These are phyloP conservation scores for Prietella phreatophila DNA, from an alignment of 2,113 vertebrate species.

Conservation along the genomic window DNA sequence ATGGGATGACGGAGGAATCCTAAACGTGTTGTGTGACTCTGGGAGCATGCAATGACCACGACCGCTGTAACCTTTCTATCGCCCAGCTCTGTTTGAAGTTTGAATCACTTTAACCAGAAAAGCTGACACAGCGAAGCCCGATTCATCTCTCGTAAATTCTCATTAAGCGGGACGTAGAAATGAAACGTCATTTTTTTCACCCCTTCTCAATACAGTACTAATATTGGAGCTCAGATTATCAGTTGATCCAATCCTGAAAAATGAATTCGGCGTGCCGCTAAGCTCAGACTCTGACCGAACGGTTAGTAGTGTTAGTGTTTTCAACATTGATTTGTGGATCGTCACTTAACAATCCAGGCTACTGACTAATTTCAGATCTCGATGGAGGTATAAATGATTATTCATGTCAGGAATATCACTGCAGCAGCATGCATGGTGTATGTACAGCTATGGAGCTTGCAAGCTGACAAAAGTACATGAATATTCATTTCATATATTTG, in stretches of 20 bases:
- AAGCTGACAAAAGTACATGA: background rate
- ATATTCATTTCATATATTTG: background rate
- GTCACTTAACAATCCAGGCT: background rate
- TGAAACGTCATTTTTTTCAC: background rate
- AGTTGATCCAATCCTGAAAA: background rate
- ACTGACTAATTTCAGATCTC: background rate
- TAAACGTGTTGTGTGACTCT: background rate
- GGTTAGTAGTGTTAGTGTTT: background rate
- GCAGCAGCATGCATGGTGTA: background rate
- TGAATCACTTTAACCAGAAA: background rate
- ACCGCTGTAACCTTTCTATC: background rate
- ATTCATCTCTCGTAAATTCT: background rate
- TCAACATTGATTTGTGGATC: background rate
- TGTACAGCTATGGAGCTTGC: background rate
- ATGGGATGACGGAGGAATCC: conserved; percentile 2
- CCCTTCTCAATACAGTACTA: background rate
- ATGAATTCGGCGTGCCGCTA: background rate
- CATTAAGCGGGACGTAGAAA: background rate
- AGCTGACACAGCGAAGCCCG: background rate
- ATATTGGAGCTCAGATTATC: background rate
- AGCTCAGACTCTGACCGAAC: background rate
- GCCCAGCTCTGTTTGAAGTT: background rate
- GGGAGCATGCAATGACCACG: background rate
- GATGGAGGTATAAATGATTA: background rate
- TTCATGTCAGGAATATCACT: background rate